These are phyloP conservation scores for Hippotragus niger DNA, from an alignment of 2,113 vertebrate genomes.

Conservation along the genomic window DNA sequence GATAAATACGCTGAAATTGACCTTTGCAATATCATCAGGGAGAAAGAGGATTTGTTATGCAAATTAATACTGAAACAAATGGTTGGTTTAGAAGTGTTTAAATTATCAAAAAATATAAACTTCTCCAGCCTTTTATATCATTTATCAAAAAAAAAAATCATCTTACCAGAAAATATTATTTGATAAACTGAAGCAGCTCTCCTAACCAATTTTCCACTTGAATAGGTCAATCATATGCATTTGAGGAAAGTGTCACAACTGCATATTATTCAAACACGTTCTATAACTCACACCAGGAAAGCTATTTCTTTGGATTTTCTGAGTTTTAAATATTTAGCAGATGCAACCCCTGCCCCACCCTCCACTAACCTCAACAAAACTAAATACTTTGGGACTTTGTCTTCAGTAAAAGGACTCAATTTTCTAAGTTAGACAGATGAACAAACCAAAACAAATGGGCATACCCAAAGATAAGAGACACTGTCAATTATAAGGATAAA, in stretches of 20 bases:
- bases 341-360: neutral
- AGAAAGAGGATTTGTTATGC: neutral
- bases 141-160: neutral
- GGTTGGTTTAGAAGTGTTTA: neutral
- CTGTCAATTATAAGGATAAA: neutral
- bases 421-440: conserved; percentile 23
- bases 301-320: neutral
- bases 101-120: neutral
- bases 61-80: neutral
- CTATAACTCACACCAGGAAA: neutral
- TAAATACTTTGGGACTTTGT: neutral
- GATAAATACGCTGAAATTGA: neutral
- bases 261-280: neutral
- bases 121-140: neutral
- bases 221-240: neutral
- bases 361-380: neutral
- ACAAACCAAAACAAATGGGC: neutral
- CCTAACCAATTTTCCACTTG: neutral
- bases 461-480: neutral
- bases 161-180: neutral
- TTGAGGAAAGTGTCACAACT: neutral
- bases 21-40: neutral
- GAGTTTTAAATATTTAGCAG: neutral
- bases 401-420: neutral
- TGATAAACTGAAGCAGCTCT: neutral